Percentiles rank a stretch among this genome's conserved stretches.
Conservation (phyloP, 1,140 invertebrate species). For the Pseudomyrmex sp. region DNA sequence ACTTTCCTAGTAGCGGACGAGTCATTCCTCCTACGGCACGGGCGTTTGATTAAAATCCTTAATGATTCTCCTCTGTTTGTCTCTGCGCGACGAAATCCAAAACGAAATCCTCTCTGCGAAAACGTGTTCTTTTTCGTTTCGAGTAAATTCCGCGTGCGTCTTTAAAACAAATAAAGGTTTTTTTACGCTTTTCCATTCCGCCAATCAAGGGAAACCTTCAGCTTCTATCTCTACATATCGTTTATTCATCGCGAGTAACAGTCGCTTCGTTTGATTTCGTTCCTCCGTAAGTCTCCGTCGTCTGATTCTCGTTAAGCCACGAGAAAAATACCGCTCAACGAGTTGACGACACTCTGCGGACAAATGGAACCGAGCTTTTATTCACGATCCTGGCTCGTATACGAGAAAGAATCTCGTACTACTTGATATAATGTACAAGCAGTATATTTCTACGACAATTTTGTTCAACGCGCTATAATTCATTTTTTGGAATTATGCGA, state of each 20-base stretch:
- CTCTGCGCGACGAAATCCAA: slow-evolving; percentile 5
- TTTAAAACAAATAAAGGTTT: neutral
- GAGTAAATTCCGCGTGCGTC: neutral
- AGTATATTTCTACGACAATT: neutral
- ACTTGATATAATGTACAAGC: neutral
- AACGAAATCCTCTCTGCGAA: slow-evolving; percentile 1
- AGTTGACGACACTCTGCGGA: neutral
- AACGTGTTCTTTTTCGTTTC: neutral
- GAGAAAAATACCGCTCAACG: slow-evolving; percentile 50
- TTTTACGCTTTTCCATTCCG: too few species aligned
- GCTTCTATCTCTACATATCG: too few species aligned
- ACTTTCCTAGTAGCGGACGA: slow-evolving; percentile 78
- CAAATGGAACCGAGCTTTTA: slow-evolving; percentile 25
- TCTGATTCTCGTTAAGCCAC: slow-evolving; percentile 38
- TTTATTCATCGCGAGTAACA: too few species aligned
- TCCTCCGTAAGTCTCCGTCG: slow-evolving; percentile 10
- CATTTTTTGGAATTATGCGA: neutral
- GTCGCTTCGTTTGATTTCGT: too few species aligned
- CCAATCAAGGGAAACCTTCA: too few species aligned
- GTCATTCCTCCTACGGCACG: slow-evolving; percentile 60
- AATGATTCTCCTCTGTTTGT: slow-evolving; percentile 33
- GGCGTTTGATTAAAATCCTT: slow-evolving; percentile 75
- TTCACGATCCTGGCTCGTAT: neutral
- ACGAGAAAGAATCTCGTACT: neutral
- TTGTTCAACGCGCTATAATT: neutral